Conservation (phyloP, 2,113 vertebrate genomes). For the Hippocampus comes region DNA sequence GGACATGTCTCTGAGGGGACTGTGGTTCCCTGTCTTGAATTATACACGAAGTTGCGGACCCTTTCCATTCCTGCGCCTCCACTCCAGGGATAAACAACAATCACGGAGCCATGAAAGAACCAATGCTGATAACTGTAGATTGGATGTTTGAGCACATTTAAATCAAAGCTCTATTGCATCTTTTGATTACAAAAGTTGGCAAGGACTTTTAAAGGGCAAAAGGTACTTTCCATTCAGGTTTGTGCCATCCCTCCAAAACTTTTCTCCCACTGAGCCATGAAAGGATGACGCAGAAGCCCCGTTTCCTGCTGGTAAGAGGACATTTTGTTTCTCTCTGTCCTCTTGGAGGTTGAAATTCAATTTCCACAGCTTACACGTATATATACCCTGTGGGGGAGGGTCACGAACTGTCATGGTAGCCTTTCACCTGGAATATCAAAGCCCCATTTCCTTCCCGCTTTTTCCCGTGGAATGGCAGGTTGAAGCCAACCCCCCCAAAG, state of each 20-base stretch:
- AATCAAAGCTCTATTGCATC: not conserved
- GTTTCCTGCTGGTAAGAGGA: constrained; percentile 6
- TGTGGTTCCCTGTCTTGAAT: constrained; percentile 28
- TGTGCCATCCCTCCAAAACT: not conserved
- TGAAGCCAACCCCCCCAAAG: not conserved
- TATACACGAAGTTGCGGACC: constrained; percentile 16
- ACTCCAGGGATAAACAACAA: constrained; percentile 17
- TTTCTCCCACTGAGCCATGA: not conserved
- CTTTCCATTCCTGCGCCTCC: not conserved
- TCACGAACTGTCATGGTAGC: constrained; percentile 10
- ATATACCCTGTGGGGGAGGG: constrained; percentile 41
- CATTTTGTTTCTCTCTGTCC: constrained; percentile 59
- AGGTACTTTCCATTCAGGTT: not conserved
- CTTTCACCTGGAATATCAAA: not conserved
- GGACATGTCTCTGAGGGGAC: constrained; percentile 20
- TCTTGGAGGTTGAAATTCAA: constrained; percentile 72
- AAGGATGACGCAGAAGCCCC: not conserved
- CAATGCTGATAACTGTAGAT: constrained; percentile 2
- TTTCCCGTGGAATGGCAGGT: not conserved
- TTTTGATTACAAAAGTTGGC: constrained; percentile 9
- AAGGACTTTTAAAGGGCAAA: not conserved
- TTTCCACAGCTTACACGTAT: constrained; percentile 60
- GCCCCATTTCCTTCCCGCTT: not conserved
- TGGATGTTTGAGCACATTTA: constrained; percentile 3
- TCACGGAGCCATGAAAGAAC: constrained; percentile 3